Conservation (phyloP, 2,113 vertebrate genomes). For the Maccullochella peelii region DNA sequence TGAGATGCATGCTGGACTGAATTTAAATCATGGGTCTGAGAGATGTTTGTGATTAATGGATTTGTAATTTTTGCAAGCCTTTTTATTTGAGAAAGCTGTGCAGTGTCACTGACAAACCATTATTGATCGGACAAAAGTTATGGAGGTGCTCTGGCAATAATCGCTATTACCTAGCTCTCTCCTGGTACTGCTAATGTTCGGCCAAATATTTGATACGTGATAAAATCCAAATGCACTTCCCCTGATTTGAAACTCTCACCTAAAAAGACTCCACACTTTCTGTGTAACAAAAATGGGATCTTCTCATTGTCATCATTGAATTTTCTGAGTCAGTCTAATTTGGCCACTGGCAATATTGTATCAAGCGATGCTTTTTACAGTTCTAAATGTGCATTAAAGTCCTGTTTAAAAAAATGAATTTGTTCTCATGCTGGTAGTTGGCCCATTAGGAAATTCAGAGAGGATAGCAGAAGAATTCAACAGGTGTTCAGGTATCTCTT, state of each 20-base stretch:
- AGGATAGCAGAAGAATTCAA: background rate
- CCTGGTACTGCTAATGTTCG: constrained; percentile 13
- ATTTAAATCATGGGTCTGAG: constrained; percentile 22
- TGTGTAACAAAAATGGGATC: background rate
- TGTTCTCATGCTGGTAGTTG: constrained; percentile 36
- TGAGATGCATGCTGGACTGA: constrained; percentile 24
- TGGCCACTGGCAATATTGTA: constrained; percentile 14
- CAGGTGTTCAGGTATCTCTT: constrained; percentile 44
- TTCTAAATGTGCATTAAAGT: constrained; percentile 19
- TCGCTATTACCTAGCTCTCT: background rate
- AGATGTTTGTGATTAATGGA: constrained; percentile 20
- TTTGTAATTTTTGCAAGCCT: constrained; percentile 10
- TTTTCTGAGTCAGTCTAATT: constrained; percentile 13
- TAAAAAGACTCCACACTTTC: background rate
- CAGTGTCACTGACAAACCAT: constrained; percentile 17
- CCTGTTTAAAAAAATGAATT: constrained; percentile 3
- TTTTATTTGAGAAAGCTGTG: constrained; percentile 15
- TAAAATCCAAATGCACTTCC: constrained; percentile 15
- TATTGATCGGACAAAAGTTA: constrained; percentile 34
- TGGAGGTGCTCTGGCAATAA: constrained; percentile 2
- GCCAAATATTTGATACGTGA: constrained; percentile 24
- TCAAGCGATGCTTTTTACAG: constrained; percentile 10
- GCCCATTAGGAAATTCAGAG: constrained; percentile 15
- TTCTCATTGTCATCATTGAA: background rate
- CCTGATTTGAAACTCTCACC: constrained; percentile 9